Percentiles rank a stretch among this genome's conserved stretches.
phyloP scores from a whole-genome alignment of 2,888 invertebrate genomes.

The Monochamus alternatus region DNA sequence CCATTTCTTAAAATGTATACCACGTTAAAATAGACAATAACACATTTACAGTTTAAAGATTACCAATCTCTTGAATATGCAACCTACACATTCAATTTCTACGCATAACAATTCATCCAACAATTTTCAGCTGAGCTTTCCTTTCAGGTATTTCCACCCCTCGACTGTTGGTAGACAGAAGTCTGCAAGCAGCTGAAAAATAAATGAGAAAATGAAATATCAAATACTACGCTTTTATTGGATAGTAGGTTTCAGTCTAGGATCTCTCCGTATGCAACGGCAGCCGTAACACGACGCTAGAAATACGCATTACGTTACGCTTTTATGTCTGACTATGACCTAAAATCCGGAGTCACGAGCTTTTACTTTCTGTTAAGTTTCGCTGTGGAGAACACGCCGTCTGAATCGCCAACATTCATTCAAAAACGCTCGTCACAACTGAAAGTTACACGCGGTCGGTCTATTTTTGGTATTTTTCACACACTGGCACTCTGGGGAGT shows the following conservation, averaged over 20 bases:
- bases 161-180: not conserved
- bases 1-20: no score
- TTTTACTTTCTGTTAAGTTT: conserved; percentile 61
- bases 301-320: conserved; percentile 60
- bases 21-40: no score
- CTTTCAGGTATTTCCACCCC: not conserved
- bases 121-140: not conserved
- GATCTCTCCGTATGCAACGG: conserved; percentile 37
- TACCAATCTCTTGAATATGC: no score
- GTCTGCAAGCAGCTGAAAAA: conserved; percentile 17
- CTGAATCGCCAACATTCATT: conserved; percentile 50
- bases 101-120: not conserved
- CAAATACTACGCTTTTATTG: conserved; percentile 35
- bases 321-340: conserved; percentile 61
- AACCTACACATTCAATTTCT: not conserved
- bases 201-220: conserved; percentile 36
- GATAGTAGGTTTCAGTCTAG: conserved; percentile 41
- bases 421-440: conserved; percentile 42
- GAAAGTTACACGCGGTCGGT: conserved; percentile 17
- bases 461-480: conserved; percentile 21
- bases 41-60: no score
- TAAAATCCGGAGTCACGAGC: conserved; percentile 60
- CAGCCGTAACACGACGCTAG: conserved; percentile 49
- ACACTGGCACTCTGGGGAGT: not conserved
- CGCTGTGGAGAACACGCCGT: conserved; percentile 44